A percentile compares a stretch with the other conserved stretches of the same genome.
Evolutionary conservation across 2,113 vertebrate species (phyloP).

Genomic region (Planiliza haematocheilus): DNA sequence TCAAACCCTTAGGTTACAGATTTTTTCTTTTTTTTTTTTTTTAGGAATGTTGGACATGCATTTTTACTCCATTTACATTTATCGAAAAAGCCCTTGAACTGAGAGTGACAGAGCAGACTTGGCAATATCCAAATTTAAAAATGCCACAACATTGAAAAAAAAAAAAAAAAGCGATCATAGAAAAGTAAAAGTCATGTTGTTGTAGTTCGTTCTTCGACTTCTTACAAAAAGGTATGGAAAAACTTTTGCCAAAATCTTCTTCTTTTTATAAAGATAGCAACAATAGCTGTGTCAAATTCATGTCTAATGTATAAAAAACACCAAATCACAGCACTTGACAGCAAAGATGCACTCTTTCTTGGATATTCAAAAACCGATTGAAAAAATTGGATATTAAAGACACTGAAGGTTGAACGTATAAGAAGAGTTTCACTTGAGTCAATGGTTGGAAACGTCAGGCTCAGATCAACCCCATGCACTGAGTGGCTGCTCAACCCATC

Average conservation of each 20-base stretch:
- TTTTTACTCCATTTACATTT: conserved; percentile 79
- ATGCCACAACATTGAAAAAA: conserved; percentile 68
- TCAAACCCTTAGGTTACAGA: conserved; percentile 80
- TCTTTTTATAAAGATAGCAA: conserved; percentile 64
- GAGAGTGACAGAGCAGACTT: conserved; percentile 77
- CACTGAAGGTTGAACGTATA: conserved; percentile 76
- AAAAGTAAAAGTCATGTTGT: conserved; percentile 57
- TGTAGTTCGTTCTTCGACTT: conserved; percentile 53
- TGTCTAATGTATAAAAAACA: conserved; percentile 75
- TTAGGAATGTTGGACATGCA: conserved; percentile 81
- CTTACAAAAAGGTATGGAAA: conserved; percentile 73
- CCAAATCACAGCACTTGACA: conserved; percentile 82
- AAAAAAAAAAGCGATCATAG: conserved; percentile 64
- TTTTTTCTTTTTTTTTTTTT: conserved; percentile 57
- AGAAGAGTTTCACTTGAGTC: conserved; percentile 59
- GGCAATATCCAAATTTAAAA: conserved; percentile 66
- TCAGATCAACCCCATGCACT: conserved; percentile 51
- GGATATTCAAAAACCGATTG: conserved; percentile 35
- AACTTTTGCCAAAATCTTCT: conserved; percentile 16
- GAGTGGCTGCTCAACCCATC: conserved; percentile 48
- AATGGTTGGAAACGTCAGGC: conserved; percentile 46
- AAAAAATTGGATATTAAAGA: conserved; percentile 75
- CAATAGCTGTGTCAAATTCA: conserved; percentile 67
- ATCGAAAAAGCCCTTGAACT: conserved; percentile 79
- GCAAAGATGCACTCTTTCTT: conserved; percentile 68